Base-by-base conservation (phyloP, 2,888 invertebrate genomes). In the Ormyrus thymus region DNA sequence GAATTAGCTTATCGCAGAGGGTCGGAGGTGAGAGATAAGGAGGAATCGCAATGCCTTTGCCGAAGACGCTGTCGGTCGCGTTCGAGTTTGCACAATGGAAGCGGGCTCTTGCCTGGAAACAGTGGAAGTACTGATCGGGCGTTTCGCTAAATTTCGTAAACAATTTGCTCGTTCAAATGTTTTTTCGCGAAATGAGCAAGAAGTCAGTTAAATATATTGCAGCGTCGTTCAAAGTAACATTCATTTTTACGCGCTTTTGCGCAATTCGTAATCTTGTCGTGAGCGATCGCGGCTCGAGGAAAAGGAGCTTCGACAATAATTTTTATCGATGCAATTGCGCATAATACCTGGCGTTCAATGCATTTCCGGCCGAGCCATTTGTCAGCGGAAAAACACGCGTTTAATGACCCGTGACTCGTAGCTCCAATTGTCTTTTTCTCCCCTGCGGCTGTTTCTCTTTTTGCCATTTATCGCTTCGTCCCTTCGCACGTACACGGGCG, bases 1-100 rank as follows among this genome's bases (percentile, higher is more conserved):
- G 66, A 72, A 77, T 72, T 70, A 72, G 72, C 77, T 77, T 72
- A 77, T 77, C 66, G 59, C 10, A 29, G 29, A 13, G 53, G 53
- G 59, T 29, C 46, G 58, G 59, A 59, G 66, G 48, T 29, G 48
- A 64, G 59, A 61, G 56, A 50, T 50, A 64, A 76, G 15, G n/a
- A 48, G 55, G 55, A 29, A 56, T 48, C 66, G 58, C 9, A 29
- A 29, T 29, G 29, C 29, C 29, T 29, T 29, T 29, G 3, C 29
- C 29, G 29, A 29, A 29, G 13, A 6, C 10, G 6, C 13, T 65
- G 48, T 56, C 15, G 7, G 66, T 66, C 11, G 11, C 43, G n/a
- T 11, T 45, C 46, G 1, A 11, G 29, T 29, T 29, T 29, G 29
- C 29, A 29, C 29, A 29, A 29, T 29, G 29, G 29, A 29, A 1